Evolutionary conservation across 2,113 vertebrate genomes (phyloP), one percentile per base, ranked within the genome.

Genomic region (Poeciliopsis turrubarensis): DNA sequence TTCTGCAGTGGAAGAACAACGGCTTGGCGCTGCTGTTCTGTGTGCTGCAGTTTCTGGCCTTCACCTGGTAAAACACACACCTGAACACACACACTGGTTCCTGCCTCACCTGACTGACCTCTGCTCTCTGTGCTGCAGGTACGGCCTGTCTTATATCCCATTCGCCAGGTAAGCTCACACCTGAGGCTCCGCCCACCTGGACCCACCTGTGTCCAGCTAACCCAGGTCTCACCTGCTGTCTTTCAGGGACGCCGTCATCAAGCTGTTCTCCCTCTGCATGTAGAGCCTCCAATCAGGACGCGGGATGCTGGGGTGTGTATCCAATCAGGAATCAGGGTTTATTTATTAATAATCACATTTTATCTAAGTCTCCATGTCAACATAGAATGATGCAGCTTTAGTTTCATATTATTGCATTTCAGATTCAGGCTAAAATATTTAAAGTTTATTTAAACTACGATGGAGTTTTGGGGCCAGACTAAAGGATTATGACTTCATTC

Each of bases 1-100:
- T 34, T 73, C 51, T 73, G 11, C 60, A 97, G 97, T 97, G 96
- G 97, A 82, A 3, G 30, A 97, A 95, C 17, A 82, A 91, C 26
- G 96, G 93, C 11, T 95, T 98, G 0, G 95, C 92, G 0, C 88
- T 98, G 69, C 90, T 98, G 26, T 98, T 98, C 93, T 97, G 97
- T 70, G 61, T 96, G 61, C 88, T 97, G 19, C 97, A 98, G 87
- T 96, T 96, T 81, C 85, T 98, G 93, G 95, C 97, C 29, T 95
- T 98, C 84, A 92, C 93, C 17, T 98, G 97, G 97, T 98, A 93
- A 89, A 60, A 73, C 75, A 75, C 70, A 68, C 68, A 41, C 34
- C 78, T 54, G 37, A 54, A 65, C 63, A 73, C 75, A 75, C 70
- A 68, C 68, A 32, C 34, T 39, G 29, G 67, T n/a, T 72, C 44